Evolutionary conservation across 2,888 invertebrate species (phyloP), one percentile per base, ranked within the genome.

Genomic region (Sthenelais limicola): DNA sequence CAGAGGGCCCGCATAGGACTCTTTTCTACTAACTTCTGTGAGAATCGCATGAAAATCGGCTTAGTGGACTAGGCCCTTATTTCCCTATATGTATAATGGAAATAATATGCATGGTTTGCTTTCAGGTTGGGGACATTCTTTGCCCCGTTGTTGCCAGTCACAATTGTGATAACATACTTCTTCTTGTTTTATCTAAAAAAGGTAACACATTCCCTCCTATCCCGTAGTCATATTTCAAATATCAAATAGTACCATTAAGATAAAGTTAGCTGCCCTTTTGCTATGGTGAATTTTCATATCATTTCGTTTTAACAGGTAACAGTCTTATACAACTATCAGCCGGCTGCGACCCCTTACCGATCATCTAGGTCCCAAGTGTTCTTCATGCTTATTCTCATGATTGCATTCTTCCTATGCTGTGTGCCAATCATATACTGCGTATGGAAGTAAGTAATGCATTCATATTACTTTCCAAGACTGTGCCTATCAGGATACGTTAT

Each of bases 171-270:
- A 15, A 91, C 93, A 74, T 92, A 92, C 73, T 93, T 94, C 78
- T 81, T 94, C 0, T 90, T 94, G 78, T 96, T 95, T 84, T 94
- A 95, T 82, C 90, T 95, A 0, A 95, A 96, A 86, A 82, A 82
- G 82, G 86, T 86, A 79, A 73, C 70, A n/a, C 7, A 4, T n/a
- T n/a, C n/a, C n/a, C n/a, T n/a, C n/a, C 43, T 43, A 43, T 43
- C 43, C 18, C 12, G 43, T 43, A 43, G 18, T 43, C 9, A 18
- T 18, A 9, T 15, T 43, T 43, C 9, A 18, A 43, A 43, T 15
- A 43, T n/a, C n/a, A 43, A 15, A 43, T 43, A 15, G 12, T 18
- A 43, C 43, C 18, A 43, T 15, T 15, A 15, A 43, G 9, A 15
- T 15, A 18, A 43, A 43, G 9, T 15, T 43, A 18, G 18, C 18